Evolutionary conservation across 2,113 vertebrate species (phyloP).

Genomic region (Protomyctophum bolini): DNA sequence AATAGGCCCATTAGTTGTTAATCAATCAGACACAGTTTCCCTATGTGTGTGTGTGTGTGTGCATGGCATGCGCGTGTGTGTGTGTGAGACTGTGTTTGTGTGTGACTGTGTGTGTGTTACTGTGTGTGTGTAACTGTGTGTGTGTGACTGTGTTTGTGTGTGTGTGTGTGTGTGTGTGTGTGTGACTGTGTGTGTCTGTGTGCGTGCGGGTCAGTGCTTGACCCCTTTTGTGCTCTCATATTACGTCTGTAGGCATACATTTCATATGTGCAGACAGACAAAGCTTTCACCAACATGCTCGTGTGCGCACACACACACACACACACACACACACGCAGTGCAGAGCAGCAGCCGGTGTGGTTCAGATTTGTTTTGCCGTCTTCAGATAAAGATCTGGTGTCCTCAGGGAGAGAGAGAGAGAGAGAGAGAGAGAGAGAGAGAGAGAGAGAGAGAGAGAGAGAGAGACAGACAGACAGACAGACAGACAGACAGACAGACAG

Average conservation of each 20-base stretch:
- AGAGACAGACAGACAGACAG: not conserved
- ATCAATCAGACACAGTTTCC: constrained; percentile 28
- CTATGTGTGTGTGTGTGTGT: constrained; percentile 19
- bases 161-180: too few relatives aligned
- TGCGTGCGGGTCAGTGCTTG: not conserved
- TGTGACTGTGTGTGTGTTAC: not conserved
- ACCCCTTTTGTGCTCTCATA: constrained; percentile 33
- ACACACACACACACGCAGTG: not conserved
- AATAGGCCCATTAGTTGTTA: constrained; percentile 30
- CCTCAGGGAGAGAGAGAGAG: not conserved
- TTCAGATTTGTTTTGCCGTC: constrained; percentile 24
- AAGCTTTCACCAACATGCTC: too few relatives aligned
- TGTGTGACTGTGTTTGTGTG: not conserved
- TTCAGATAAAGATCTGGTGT: constrained; percentile 26
- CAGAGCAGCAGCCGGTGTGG: not conserved
- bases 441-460: not conserved
- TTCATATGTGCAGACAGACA: too few relatives aligned
- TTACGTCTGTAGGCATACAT: constrained; percentile 23
- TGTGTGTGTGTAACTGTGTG: not conserved
- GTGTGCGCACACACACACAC: not conserved
- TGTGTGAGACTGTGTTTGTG: constrained; percentile 7
- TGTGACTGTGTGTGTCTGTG: too few relatives aligned
- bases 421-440: not conserved
- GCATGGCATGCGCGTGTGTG: not conserved
- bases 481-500: not conserved